Conservation (phyloP, 2,113 vertebrate species). For the Charadrius vociferus region DNA sequence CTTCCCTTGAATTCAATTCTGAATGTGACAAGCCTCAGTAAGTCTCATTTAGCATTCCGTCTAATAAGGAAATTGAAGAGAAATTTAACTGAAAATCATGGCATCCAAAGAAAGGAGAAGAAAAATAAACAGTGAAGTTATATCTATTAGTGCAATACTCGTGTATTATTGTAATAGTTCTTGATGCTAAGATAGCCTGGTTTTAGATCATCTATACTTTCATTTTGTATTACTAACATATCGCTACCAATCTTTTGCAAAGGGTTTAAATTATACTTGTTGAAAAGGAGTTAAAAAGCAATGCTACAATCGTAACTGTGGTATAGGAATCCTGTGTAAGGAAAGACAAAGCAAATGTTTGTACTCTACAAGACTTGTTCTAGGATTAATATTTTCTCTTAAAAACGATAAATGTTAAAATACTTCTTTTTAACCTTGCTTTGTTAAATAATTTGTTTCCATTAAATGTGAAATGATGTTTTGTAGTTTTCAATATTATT, state of each 20-base stretch:
- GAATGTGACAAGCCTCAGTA: conserved; percentile 26
- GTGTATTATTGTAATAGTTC: neutral
- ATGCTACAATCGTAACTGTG: neutral
- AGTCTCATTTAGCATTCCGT: conserved; percentile 2
- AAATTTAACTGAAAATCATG: conserved; percentile 31
- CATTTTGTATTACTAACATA: neutral
- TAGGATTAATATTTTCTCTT: neutral
- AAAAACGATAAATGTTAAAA: neutral
- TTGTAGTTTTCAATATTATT: neutral
- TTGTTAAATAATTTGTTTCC: neutral
- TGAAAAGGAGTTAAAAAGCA: neutral
- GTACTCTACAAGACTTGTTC: neutral
- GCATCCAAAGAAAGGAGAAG: neutral
- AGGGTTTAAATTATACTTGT: neutral
- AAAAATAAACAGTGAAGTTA: conserved; percentile 6
- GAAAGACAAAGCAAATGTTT: neutral
- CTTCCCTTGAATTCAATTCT: conserved; percentile 29
- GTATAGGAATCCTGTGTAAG: neutral
- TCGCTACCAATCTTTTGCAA: neutral
- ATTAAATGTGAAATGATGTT: neutral
- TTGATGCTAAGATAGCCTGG: neutral
- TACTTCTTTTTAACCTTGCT: neutral
- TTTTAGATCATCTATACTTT: neutral
- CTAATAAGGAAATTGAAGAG: conserved; percentile 21
- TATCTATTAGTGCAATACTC: neutral